A percentile compares a stretch with the other conserved stretches of the same genome.
Conservation (phyloP, 2,888 invertebrate species). For the Amiota communis region DNA sequence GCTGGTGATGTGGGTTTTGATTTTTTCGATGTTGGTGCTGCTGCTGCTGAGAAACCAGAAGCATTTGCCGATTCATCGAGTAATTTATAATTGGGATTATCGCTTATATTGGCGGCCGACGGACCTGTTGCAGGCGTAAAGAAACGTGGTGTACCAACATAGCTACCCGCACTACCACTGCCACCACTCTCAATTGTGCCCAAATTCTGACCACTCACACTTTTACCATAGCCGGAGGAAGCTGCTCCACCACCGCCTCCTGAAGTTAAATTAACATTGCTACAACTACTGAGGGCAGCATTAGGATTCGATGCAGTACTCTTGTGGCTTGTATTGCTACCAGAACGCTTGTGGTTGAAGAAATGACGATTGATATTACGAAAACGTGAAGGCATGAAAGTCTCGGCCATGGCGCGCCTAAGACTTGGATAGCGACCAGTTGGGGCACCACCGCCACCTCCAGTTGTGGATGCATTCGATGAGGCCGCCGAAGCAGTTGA, state of each 20-base stretch:
- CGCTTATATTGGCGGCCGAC: constrained; percentile 49
- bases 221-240: constrained; percentile 41
- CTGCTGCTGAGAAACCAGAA: constrained; percentile 38
- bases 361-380: constrained; percentile 60
- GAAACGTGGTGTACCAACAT: constrained; percentile 60
- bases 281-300: constrained; percentile 33
- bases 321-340: constrained; percentile 66
- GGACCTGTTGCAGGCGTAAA: constrained; percentile 56
- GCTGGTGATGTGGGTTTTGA: constrained; percentile 31
- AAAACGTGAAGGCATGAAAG: constrained; percentile 50
- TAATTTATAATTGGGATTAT: constrained; percentile 67
- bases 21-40: constrained; percentile 34
- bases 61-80: constrained; percentile 61
- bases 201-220: constrained; percentile 50
- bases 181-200: constrained; percentile 62
- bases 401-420: constrained; percentile 63
- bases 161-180: constrained; percentile 67
- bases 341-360: constrained; percentile 67
- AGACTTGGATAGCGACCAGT: constrained; percentile 56
- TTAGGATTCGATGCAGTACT: constrained; percentile 64
- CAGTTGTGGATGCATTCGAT: constrained; percentile 65
- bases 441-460: constrained; percentile 34
- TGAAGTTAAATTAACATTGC: constrained; percentile 63
- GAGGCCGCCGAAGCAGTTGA: constrained; percentile 66
- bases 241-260: constrained; percentile 37